Percentiles rank a stretch among this genome's conserved stretches.
Evolutionary conservation across 2,888 invertebrate species (phyloP).

Genomic region (Hermaeophaga mercurialis): DNA sequence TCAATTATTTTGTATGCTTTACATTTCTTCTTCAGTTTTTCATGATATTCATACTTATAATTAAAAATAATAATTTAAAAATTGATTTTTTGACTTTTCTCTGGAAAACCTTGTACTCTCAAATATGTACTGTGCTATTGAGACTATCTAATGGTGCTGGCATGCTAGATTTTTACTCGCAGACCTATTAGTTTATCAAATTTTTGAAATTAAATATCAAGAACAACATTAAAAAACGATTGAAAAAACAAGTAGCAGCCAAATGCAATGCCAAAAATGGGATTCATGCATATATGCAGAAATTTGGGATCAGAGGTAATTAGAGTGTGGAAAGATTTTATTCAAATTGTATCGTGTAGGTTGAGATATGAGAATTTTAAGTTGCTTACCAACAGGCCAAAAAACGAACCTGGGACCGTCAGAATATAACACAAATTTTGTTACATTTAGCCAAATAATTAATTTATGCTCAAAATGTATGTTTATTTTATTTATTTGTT

Average conservation of each 20-base stretch:
- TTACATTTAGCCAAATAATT: too few relatives aligned
- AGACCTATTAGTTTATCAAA: conserved; percentile 37
- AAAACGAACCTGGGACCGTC: too few relatives aligned
- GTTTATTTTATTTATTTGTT: too few relatives aligned
- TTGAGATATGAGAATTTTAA: too few relatives aligned
- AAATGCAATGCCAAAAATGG: conserved; percentile 58
- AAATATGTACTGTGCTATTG: conserved; percentile 55
- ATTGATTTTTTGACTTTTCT: conserved; percentile 20
- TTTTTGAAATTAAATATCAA: conserved; percentile 34
- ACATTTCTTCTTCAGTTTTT: too few relatives aligned
- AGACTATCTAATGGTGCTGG: conserved; percentile 57
- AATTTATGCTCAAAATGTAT: too few relatives aligned
- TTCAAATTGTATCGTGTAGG: background rate
- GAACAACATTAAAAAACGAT: conserved; percentile 41
- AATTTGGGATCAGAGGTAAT: conserved; percentile 51
- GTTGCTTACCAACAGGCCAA: too few relatives aligned
- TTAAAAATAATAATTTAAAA: background rate
- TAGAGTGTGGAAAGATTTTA: conserved; percentile 44
- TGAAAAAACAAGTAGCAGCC: conserved; percentile 56
- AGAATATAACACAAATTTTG: too few relatives aligned
- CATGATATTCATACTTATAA: background rate
- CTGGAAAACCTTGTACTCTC: conserved; percentile 44
- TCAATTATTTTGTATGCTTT: too few relatives aligned
- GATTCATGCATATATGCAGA: conserved; percentile 57
- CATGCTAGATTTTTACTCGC: conserved; percentile 48